These are phyloP conservation scores for Neocrepidodera transversa DNA, from an alignment of 2,888 invertebrate species.

Conservation along the genomic window DNA sequence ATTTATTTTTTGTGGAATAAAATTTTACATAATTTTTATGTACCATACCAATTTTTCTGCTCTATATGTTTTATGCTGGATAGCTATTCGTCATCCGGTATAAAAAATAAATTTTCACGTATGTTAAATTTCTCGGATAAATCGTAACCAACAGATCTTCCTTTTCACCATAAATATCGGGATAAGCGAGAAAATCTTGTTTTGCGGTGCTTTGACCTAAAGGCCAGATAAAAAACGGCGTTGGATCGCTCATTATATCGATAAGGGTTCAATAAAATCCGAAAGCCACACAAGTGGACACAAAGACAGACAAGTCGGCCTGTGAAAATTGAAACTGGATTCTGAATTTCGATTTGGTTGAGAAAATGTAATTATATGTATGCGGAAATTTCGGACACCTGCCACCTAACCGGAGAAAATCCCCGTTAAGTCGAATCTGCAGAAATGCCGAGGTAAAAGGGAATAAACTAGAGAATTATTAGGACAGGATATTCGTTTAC, in stretches of 20 bases:
- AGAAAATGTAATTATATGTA: constrained; percentile 6
- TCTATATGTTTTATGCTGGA: too few species aligned
- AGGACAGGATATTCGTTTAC: background rate
- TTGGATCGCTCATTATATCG: background rate
- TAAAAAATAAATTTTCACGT: too few species aligned
- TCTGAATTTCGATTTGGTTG: background rate
- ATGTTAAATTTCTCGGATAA: too few species aligned
- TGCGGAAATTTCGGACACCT: constrained; percentile 12
- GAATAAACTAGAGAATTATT: background rate
- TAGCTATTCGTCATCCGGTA: too few species aligned
- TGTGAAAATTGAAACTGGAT: too few species aligned
- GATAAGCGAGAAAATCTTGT: too few species aligned
- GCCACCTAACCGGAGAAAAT: constrained; percentile 2
- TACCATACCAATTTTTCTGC: too few species aligned
- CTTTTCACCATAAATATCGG: too few species aligned
- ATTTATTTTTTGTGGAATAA: too few species aligned
- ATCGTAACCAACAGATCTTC: too few species aligned
- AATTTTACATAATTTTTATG: too few species aligned
- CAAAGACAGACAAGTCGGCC: background rate
- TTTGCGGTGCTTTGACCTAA: too few species aligned
- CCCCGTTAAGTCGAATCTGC: constrained; percentile 3
- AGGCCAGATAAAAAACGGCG: background rate
- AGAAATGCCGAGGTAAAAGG: constrained; percentile 1
- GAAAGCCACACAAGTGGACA: constrained; percentile 3
- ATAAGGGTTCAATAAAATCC: constrained; percentile 5